Base-by-base conservation (phyloP, 2,797 vertebrate genomes). In the Ptychobarbus kaznakovi region DNA sequence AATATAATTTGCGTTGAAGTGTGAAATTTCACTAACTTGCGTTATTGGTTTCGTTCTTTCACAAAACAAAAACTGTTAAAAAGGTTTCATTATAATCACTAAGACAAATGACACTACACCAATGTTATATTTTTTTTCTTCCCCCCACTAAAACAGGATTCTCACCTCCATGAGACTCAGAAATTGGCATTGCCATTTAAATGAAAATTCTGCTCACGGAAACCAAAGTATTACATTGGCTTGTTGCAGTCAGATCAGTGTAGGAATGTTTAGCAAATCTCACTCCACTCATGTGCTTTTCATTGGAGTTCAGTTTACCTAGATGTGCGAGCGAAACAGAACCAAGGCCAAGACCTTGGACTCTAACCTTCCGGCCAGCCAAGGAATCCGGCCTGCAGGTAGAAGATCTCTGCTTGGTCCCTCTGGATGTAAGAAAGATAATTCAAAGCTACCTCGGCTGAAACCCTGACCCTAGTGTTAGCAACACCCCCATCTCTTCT, bases 151-250 rank as follows among this genome's bases (percentile, higher is more conserved):
- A 74, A 74, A 25, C 22, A 46, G 40, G 44, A n/a, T 65, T 40
- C 46, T 51, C 9, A 32, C 4, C 28, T 75, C 12, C 25, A 53
- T 56, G 46, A 25, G 10, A 69, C 13, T 22, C 42, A n/a, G 10
- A 49, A 22, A 72, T 61, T 32, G 32, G 2, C 32, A 32, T 32
- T 32, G 32, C 32, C 32, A 32, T 32, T 32, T 32, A 32, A 32
- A 32, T 32, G 10, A 63, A 22, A 72, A 46, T 1, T 81, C 87
- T 91, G 1, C 25, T 80, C 44, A 93, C 90, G 86, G 90, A 87
- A 93, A 93, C 90, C 83, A 53, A 72, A 86, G 81, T 73, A 90
- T 89, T 20, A 77, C 89, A 86, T 68, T 88, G 46, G 90, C 63
- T 32, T 38, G 15, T 61, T 86, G 51, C 40, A 51, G 61, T 40